These are phyloP conservation scores for Riptortus pedestris DNA, from an alignment of 1,140 invertebrate genomes.

Conservation along the genomic window DNA sequence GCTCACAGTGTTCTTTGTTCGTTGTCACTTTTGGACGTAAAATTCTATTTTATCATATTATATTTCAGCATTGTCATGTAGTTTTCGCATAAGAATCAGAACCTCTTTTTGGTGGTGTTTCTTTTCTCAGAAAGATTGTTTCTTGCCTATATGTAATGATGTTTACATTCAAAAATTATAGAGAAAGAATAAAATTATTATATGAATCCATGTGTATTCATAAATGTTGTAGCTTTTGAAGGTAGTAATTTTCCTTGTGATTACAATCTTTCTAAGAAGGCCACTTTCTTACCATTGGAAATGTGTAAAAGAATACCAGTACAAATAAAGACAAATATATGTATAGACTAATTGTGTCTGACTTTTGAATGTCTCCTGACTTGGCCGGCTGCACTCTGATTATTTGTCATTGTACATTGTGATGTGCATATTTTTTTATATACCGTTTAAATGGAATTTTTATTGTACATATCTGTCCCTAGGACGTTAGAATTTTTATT, in stretches of 20 bases:
- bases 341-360: not conserved
- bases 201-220: too few relatives aligned
- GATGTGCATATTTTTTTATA: constrained; percentile 1
- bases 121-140: constrained; percentile 27
- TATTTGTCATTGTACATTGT: constrained; percentile 11
- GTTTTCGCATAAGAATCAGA: constrained; percentile 10
- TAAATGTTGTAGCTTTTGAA: too few relatives aligned
- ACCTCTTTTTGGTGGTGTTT: constrained; percentile 11
- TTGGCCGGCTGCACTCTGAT: constrained; percentile 10
- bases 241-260: too few relatives aligned
- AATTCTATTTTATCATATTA: constrained; percentile 28
- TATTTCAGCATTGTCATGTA: constrained; percentile 17
- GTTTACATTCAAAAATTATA: constrained; percentile 10
- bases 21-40: constrained; percentile 29
- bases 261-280: constrained; percentile 18
- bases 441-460: not conserved
- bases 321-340: constrained; percentile 21
- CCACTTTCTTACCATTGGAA: constrained; percentile 10
- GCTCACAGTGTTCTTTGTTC: constrained; percentile 28
- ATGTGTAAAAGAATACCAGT: constrained; percentile 9
- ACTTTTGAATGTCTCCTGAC: constrained; percentile 12
- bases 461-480: constrained; percentile 21
- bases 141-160: constrained; percentile 3
- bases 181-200: not conserved
- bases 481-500: constrained; percentile 15